Base-by-base conservation (phyloP, 2,797 vertebrate genomes). In the Saxicola maurus region DNA sequence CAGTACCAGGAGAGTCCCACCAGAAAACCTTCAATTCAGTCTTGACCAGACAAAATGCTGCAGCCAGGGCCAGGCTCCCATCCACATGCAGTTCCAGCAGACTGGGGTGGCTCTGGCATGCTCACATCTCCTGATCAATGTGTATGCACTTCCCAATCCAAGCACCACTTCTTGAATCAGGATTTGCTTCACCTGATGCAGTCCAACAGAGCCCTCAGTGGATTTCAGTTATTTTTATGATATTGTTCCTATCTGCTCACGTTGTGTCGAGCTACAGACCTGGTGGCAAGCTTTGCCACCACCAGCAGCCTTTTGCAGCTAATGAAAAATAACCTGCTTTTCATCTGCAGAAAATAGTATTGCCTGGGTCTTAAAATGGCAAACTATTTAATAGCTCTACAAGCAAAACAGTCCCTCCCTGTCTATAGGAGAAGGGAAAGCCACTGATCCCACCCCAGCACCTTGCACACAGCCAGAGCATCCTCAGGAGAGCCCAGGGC, bases 341-440 rank as follows among this genome's bases (percentile, higher is more conserved):
- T 80, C 75, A 67, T 65, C 85, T 89, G 87, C 68, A 84, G 91
- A 75, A 90, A 93, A 91, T 46, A 79, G 45, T 77, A 83, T 76
- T 0, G 2, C 87, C 89, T 60, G 38, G 20, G 18, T 93, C 82
- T 83, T 64, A 66, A 28, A 59, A 24, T 1, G 13, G 55, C 43
- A 86, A 91, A 87, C 35, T 87, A 86, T 68, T 86, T 83, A 94
- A 91, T 38, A 55, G 28, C 23, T 89, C 68, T 53, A 35, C 48
- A 72, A 86, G 77, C 35, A 78, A 71, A 78, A 57, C 38, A 75
- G 35, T 56, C 45, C 62, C 92, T 62, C 10, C n/a, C 53, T 76
- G 51, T 24, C 51, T 48, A 10, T 4, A 53, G 23, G 40, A 37
- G 35, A 35, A 71, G 6, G 16, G 37, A 72, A 86, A 68, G 62